These are phyloP conservation scores for Baryphthengus martii DNA, from an alignment of 2,113 vertebrate species.

Conservation along the genomic window DNA sequence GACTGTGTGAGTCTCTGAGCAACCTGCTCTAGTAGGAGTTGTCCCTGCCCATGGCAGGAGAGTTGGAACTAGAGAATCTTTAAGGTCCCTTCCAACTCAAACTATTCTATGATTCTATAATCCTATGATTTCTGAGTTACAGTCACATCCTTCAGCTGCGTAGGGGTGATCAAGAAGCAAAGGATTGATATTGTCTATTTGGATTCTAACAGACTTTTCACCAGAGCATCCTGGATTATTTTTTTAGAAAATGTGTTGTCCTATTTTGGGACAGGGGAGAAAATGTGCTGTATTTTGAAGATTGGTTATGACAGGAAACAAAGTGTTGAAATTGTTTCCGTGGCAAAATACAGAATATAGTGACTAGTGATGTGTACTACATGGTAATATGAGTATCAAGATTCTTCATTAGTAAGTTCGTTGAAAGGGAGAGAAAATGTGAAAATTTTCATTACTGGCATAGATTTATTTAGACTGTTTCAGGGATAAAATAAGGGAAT, in stretches of 20 bases:
- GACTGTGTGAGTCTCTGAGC: no score
- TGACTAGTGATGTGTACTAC: neutral
- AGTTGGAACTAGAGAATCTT: no score
- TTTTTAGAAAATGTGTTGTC: neutral
- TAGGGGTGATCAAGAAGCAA: neutral
- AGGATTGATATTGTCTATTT: neutral
- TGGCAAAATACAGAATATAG: neutral
- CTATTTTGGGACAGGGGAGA: neutral
- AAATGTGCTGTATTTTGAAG: neutral
- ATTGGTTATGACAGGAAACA: neutral
- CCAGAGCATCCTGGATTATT: neutral
- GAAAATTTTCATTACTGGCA: neutral
- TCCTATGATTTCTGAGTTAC: neutral
- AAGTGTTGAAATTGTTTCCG: neutral
- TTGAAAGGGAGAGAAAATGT: neutral
- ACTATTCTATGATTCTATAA: no score
- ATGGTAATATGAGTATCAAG: neutral
- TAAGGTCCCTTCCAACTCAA: no score
- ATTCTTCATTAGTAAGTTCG: neutral
- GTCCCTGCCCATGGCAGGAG: no score
- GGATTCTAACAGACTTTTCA: neutral
- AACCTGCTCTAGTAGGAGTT: no score
- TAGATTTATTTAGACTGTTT: neutral
- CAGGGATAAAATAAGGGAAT: neutral
- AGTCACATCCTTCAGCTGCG: neutral